Percentiles rank a stretch among this genome's conserved stretches.
phyloP scores from a whole-genome alignment of 2,797 vertebrate species.

The Natrix natrix region DNA sequence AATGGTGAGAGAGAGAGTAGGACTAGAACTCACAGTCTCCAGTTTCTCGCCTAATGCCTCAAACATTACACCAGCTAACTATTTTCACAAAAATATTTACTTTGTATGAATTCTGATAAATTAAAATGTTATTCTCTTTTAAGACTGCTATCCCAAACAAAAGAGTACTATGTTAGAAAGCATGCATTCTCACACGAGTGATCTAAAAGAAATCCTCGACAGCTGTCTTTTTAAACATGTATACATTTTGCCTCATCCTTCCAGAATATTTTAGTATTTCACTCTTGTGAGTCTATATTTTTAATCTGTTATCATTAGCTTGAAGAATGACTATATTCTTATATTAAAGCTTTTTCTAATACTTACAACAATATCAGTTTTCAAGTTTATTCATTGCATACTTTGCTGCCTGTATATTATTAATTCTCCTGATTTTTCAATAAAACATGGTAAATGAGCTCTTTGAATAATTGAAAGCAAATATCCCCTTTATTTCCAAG shows the following conservation, averaged over 20 bases:
- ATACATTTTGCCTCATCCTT: neutral
- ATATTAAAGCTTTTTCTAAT: neutral
- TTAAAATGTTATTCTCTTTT: neutral
- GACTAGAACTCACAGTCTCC: neutral
- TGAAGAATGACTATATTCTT: neutral
- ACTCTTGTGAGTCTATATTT: neutral
- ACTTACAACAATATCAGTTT: neutral
- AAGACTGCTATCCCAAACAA: neutral
- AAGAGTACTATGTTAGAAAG: neutral
- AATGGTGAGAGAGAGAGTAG: neutral
- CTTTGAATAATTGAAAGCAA: conserved; percentile 39
- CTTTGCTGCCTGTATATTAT: conserved; percentile 28
- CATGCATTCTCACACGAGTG: neutral
- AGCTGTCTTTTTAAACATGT: neutral
- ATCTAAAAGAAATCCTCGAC: neutral
- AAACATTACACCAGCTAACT: neutral
- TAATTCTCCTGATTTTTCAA: conserved; percentile 26
- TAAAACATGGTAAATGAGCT: neutral
- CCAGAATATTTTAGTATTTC: neutral
- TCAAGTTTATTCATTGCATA: neutral
- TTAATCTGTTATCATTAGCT: neutral
- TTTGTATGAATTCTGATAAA: neutral
- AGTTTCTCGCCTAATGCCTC: neutral
- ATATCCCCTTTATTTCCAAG: conserved; percentile 21
- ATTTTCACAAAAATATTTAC: neutral